A percentile compares a stretch with the other conserved stretches of the same genome.
phyloP scores from a whole-genome alignment of 2,888 invertebrate species.

The Ichneumon xanthorius region DNA sequence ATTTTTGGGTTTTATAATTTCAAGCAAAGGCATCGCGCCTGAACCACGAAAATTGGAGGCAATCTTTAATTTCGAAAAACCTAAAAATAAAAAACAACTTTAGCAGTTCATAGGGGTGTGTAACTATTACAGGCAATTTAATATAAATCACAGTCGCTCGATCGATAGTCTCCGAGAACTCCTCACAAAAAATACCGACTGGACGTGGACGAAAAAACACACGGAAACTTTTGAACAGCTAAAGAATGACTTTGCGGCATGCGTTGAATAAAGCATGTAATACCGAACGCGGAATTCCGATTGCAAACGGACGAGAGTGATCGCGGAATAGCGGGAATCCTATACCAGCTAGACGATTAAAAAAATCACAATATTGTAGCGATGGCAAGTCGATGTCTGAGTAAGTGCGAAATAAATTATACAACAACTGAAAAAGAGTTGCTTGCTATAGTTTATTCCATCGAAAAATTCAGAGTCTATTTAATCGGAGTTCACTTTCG shows the following conservation, averaged over 20 bases:
- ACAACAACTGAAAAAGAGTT: no score
- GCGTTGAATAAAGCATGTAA: neutral
- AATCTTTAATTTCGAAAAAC: neutral
- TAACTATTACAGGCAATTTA: no score
- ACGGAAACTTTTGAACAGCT: neutral
- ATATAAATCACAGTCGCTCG: neutral
- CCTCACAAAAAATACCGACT: neutral
- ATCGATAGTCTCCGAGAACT: constrained; percentile 12
- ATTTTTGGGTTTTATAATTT: neutral
- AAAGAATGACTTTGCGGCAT: neutral
- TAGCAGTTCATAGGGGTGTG: no score
- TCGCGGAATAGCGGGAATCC: constrained; percentile 60
- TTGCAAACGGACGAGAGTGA: constrained; percentile 22
- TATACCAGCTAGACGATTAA: constrained; percentile 55
- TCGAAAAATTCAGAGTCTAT: no score
- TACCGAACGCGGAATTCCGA: constrained; percentile 25
- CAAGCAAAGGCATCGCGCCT: neutral
- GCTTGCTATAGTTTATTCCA: no score
- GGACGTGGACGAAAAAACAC: neutral
- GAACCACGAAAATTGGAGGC: neutral
- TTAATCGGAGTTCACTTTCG: no score
- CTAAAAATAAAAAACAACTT: neutral
- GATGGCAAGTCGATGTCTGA: constrained; percentile 68
- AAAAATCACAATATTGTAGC: constrained; percentile 59
- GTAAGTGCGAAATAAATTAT: constrained; percentile 23